These are phyloP conservation scores for Drosophila kohkoa DNA, from an alignment of 1,140 invertebrate species.

Conservation along the genomic window DNA sequence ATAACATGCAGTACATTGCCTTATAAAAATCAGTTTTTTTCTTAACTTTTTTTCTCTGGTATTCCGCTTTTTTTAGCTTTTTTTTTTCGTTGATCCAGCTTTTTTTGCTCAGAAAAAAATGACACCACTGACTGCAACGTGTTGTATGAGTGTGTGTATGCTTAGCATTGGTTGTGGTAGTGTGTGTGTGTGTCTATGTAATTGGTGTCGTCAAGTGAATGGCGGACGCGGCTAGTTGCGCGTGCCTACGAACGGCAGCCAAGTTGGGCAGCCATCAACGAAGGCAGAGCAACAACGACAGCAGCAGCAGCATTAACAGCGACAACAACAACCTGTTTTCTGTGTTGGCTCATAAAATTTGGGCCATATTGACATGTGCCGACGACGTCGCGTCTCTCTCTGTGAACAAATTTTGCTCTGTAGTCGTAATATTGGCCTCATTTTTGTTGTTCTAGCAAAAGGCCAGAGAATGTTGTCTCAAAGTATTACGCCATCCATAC, in stretches of 20 bases:
- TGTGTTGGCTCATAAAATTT: conserved; percentile 70
- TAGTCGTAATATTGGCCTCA: conserved; percentile 47
- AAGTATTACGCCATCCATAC: conserved; percentile 32
- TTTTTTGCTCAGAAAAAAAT: too few species aligned
- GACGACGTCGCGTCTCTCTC: conserved; percentile 11
- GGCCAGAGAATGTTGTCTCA: conserved; percentile 53
- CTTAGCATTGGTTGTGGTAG: too few species aligned
- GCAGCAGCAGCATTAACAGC: conserved; percentile 22
- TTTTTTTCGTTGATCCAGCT: too few species aligned
- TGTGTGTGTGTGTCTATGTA: conserved; percentile 19
- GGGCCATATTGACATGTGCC: conserved; percentile 79
- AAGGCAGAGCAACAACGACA: conserved; percentile 21
- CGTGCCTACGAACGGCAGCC: conserved; percentile 40
- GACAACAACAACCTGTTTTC: conserved; percentile 66
- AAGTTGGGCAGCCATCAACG: conserved; percentile 20
- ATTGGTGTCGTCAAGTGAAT: conserved; percentile 56
- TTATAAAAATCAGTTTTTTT: too few species aligned
- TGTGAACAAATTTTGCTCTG: conserved; percentile 59
- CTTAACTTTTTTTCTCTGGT: too few species aligned
- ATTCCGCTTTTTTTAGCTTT: too few species aligned
- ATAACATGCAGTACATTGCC: too few species aligned
- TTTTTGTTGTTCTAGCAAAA: conserved; percentile 60
- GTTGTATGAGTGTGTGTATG: conserved; percentile 8
- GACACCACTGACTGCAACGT: conserved; percentile 42
- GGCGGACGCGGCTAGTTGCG: conserved; percentile 55